Percentiles rank a stretch among this genome's conserved stretches.
Conservation (phyloP, 2,888 invertebrate species). For the Rhabditoides inermis region DNA sequence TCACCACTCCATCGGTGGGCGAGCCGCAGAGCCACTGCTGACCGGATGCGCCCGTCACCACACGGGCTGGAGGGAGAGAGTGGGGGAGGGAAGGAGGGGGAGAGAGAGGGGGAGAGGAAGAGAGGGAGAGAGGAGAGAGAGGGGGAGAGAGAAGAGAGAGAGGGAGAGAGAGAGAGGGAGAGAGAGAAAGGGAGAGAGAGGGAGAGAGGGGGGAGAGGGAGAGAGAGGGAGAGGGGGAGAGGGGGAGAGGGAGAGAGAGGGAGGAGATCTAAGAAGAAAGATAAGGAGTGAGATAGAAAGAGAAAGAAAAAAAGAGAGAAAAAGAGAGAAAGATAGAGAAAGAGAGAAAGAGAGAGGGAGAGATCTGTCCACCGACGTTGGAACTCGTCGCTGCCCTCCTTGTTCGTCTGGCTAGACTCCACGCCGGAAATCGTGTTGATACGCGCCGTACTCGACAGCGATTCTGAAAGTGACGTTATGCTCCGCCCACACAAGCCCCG, state of each 20-base stretch:
- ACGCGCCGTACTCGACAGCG: too few relatives aligned
- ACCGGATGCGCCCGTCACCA: neutral
- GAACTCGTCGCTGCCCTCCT: too few relatives aligned
- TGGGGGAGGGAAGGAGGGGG: neutral
- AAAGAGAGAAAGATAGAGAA: neutral
- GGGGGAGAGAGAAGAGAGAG: neutral
- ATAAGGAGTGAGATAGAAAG: neutral
- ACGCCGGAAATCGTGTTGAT: too few relatives aligned
- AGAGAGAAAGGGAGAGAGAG: neutral
- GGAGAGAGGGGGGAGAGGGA: neutral
- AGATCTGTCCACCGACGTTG: too few relatives aligned
- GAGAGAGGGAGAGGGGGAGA: neutral
- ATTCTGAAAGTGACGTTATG: too few relatives aligned
- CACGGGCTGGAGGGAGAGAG: neutral
- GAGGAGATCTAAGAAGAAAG: neutral
- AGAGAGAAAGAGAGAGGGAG: neutral
- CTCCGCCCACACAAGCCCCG: too few relatives aligned
- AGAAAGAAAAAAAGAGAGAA: neutral
- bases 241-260: neutral
- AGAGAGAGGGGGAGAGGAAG: neutral
- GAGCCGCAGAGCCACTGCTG: neutral
- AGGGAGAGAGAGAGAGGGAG: neutral
- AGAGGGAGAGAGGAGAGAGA: neutral
- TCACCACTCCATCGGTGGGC: too few relatives aligned
- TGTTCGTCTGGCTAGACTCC: too few relatives aligned